These are phyloP conservation scores for Chlamydotis undulata DNA, from an alignment of 2,113 vertebrate species.

Conservation along the genomic window DNA sequence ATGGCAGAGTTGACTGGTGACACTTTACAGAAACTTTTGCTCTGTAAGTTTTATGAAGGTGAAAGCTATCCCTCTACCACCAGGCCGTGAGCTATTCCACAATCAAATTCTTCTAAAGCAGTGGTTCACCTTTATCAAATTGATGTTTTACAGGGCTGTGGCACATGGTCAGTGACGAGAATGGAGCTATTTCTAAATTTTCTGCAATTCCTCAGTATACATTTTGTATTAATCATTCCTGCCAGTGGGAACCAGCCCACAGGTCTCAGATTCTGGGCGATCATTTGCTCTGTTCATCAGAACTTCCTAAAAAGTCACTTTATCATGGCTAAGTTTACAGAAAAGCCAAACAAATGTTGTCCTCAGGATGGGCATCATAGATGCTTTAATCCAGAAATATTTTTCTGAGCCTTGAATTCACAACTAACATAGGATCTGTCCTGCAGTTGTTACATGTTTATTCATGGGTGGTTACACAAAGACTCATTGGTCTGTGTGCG, in stretches of 20 bases:
- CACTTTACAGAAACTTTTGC: not conserved
- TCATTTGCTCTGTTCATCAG: not conserved
- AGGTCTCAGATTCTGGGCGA: not conserved
- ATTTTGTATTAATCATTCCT: not conserved
- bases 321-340: not conserved
- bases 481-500: rapidly evolving
- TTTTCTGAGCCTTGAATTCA: not conserved
- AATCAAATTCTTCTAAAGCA: not conserved
- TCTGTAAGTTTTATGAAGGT: not conserved
- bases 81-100: not conserved
- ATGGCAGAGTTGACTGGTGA: not conserved
- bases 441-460: not conserved
- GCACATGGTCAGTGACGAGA: not conserved
- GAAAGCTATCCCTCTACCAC: not conserved
- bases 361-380: rapidly evolving
- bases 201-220: not conserved
- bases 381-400: not conserved
- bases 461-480: rapidly evolving
- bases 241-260: not conserved
- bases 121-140: not conserved
- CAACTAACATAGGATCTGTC: not conserved
- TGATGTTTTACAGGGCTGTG: not conserved
- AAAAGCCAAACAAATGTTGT: not conserved
- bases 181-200: not conserved
- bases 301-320: not conserved